A percentile compares a stretch with the other conserved stretches of the same genome.
phyloP scores from a whole-genome alignment of 2,888 invertebrate species.

The Cloeon dipterum region DNA sequence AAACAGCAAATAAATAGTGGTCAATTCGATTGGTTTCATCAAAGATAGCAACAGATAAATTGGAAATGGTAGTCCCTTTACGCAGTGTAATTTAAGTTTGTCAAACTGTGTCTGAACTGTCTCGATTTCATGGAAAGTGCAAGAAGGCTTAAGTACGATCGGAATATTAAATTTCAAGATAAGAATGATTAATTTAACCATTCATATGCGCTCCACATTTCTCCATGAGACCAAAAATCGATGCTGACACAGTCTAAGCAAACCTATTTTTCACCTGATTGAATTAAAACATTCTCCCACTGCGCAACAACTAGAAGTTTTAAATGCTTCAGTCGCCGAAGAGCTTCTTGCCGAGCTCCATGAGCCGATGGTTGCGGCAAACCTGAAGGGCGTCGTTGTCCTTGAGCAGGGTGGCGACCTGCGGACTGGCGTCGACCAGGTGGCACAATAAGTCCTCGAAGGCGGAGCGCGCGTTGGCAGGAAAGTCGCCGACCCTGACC shows the following conservation, averaged over 20 bases:
- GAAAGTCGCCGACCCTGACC: conserved; percentile 60
- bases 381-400: conserved; percentile 62
- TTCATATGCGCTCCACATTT: not conserved
- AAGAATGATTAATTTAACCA: too few species aligned
- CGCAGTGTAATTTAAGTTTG: too few species aligned
- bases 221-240: not conserved
- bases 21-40: too few species aligned
- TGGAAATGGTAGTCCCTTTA: too few species aligned
- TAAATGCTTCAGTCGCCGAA: conserved; percentile 46
- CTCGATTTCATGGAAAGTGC: too few species aligned
- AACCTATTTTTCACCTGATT: not conserved
- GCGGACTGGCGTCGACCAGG: conserved; percentile 56
- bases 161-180: too few species aligned
- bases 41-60: too few species aligned
- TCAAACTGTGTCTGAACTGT: too few species aligned
- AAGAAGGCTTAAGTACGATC: too few species aligned
- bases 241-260: not conserved
- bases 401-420: conserved; percentile 50
- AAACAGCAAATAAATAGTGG: too few species aligned
- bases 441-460: conserved; percentile 76
- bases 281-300: not conserved
- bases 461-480: conserved; percentile 65
- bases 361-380: conserved; percentile 66
- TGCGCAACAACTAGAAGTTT: not conserved
- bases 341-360: conserved; percentile 70